Base-by-base conservation (phyloP, 2,797 vertebrate species). In the Spea hammondii region DNA sequence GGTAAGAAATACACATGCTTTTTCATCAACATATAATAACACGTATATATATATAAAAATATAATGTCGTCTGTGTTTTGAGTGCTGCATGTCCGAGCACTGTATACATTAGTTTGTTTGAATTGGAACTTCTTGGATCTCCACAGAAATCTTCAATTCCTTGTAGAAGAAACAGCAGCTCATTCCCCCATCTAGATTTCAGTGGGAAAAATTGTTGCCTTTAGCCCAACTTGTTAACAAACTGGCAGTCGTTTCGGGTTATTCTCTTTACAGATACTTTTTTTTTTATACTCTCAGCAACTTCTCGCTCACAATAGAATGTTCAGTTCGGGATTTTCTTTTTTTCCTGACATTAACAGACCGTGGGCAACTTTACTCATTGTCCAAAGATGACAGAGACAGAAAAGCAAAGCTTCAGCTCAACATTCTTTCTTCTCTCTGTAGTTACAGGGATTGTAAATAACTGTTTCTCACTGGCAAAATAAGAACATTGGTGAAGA, bases 381-480 rank as follows among this genome's bases (percentile, higher is more conserved):
- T 82, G 80, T 82, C 70, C 65, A 32, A 14, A 11, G 7, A 53
- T 78, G 80, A 82, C 80, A 82, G 70, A 46, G 45, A 73, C 59
- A 78, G 75, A 82, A 77, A 77, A 74, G 79, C 70, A 74, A 59
- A 82, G 75, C 57, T 67, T 73, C 70, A 48, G 68, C 66, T 73
- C 70, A 73, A 69, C 75, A 82, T 74, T 82, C 70, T 71, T 73
- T 49, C 54, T 78, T 62, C 75, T 54, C 75, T 77, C 65, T 82
- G 72, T 72, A 82, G 80, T 82, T 82, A 82, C 80, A 50, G 72
- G 48, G 75, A 78, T 69, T 74, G 65, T 78, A 82, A 82, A 82
- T 82, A 77, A 77, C 70, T 72, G 53, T 76, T 70, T 70, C 74
- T 74, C 8, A 17, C 51, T 46, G 69, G 69, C 32, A 68, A 72